phyloP scores from a whole-genome alignment of 1,140 invertebrate species.

The Belonocnema kinseyi region DNA sequence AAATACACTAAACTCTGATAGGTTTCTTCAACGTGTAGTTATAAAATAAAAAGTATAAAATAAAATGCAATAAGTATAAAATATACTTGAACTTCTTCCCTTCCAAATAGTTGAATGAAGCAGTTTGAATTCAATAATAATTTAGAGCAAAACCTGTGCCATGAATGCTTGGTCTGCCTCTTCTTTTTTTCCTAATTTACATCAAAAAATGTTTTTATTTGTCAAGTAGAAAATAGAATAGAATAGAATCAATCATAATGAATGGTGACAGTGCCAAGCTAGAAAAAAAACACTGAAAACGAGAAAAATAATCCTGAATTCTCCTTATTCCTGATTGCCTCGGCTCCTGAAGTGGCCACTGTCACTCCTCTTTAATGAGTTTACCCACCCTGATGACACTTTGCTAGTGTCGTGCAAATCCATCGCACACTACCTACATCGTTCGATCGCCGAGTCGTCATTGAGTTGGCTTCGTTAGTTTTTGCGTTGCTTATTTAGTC shows the following conservation, averaged over 20 bases:
- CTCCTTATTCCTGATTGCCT: background rate
- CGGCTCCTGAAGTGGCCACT: conserved; percentile 22
- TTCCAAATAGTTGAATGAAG: too few species aligned
- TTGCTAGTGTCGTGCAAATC: conserved; percentile 47
- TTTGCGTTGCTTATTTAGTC: conserved; percentile 79
- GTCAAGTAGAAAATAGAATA: background rate
- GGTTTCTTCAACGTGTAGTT: too few species aligned
- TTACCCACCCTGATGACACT: conserved; percentile 48
- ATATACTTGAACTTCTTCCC: too few species aligned
- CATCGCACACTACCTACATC: conserved; percentile 55
- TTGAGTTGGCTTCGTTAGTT: conserved; percentile 76
- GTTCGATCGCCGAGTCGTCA: conserved; percentile 67
- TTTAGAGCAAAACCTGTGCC: too few species aligned
- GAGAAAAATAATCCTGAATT: conserved; percentile 42
- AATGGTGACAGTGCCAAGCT: conserved; percentile 37
- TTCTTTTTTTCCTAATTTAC: too few species aligned
- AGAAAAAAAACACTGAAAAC: conserved; percentile 47
- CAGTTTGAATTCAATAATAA: too few species aligned
- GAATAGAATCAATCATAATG: background rate
- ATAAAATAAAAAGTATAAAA: too few species aligned
- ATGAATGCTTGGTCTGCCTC: too few species aligned
- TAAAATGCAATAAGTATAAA: too few species aligned
- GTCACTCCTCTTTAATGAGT: conserved; percentile 33
- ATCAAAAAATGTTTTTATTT: background rate
- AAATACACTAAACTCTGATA: too few species aligned